Base-by-base conservation (phyloP, 2,113 vertebrate species). In the Channa maculata region DNA sequence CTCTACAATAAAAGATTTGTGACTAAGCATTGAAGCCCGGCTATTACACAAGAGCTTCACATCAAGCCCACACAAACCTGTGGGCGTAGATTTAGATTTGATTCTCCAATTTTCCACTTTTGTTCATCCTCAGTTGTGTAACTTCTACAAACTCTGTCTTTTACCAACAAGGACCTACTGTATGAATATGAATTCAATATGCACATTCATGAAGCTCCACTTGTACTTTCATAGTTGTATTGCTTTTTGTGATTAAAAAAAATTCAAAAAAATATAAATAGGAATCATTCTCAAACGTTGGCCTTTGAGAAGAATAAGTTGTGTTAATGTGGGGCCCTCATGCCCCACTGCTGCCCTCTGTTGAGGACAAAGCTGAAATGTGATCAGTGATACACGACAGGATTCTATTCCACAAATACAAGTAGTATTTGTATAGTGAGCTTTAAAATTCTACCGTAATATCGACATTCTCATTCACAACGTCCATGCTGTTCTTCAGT, bases 251-350 rank as follows among this genome's bases (percentile, higher is more conserved):
- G 24, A 24, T 24, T 24, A 24, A 24, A 24, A 24, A 24, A 24
- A 24, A n/a, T n/a, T n/a, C n/a, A n/a, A n/a, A n/a, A n/a, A n/a
- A n/a, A 24, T 24, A 24, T 24, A 24, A 24, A 24, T 24, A 24
- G 24, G 24, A 24, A 24, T 24, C 24, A 1, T 24, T 24, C 24
- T 24, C 94, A 96, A 86, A 95, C 86, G 0, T 69, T 97, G 87
- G 89, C 94, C 49, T 92, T 96, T 58, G 75, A 85, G 14, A 91
- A 95, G 88, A 95, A 96, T 84, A 93, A 92, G 37, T 72, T 44
- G 49, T 52, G 59, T 13, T 46, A 50, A 76, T 57, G 14, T 43
- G n/a, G 8, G n/a, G 65, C n/a, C n/a, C 4, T 33, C 5, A 13
- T 75, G 61, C 34, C 3, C 63, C 53, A 54, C 39, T 69, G 76